Evolutionary conservation across 2,888 invertebrate genomes (phyloP).

Genomic region (Eueremaeus valkanovi): DNA sequence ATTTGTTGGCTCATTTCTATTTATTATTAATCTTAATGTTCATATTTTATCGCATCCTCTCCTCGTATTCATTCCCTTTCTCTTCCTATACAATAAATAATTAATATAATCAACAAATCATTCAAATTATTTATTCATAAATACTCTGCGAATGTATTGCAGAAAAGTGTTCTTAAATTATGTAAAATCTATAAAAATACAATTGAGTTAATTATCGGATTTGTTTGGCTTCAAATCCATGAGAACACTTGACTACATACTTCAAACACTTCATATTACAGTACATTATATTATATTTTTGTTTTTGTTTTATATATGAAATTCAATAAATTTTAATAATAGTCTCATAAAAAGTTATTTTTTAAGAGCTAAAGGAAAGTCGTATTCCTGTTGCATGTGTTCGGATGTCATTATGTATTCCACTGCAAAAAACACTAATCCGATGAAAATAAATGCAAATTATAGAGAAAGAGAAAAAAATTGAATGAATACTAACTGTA

Average conservation of each 20-base stretch:
- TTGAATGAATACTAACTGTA: not conserved
- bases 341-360: slow-evolving; percentile 8
- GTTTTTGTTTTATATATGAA: not conserved
- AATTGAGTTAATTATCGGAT: slow-evolving; percentile 10
- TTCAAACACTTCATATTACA: not conserved
- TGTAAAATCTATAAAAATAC: not conserved
- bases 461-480: slow-evolving; percentile 7
- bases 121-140: too few relatives aligned
- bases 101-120: too few relatives aligned
- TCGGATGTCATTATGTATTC: slow-evolving; percentile 19
- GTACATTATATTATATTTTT: not conserved
- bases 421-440: slow-evolving; percentile 7
- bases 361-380: not conserved
- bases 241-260: slow-evolving; percentile 2
- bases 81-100: too few relatives aligned
- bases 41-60: not conserved
- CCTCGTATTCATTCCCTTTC: not conserved
- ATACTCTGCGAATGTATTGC: too few relatives aligned
- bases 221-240: not conserved
- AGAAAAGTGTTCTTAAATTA: not conserved
- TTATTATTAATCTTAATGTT: slow-evolving; percentile 14
- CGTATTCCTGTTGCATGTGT: slow-evolving; percentile 22
- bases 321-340: slow-evolving; percentile 20
- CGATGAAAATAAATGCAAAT: slow-evolving; percentile 26
- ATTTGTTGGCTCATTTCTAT: not conserved